phyloP scores from a whole-genome alignment of 1,140 invertebrate species.

The Calliopsis andreniformis region DNA sequence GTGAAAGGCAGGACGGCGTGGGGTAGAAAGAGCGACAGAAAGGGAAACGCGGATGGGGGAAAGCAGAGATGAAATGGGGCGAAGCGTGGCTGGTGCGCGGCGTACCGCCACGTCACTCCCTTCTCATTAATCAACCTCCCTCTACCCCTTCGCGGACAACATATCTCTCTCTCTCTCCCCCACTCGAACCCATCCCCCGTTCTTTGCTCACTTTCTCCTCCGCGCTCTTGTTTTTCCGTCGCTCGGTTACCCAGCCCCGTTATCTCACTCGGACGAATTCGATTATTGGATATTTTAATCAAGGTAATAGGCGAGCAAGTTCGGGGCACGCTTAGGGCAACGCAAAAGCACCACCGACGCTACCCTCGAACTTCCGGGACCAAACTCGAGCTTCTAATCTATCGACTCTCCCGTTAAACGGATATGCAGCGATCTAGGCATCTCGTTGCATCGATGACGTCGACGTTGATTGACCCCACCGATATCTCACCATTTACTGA shows the following conservation, averaged over 20 bases:
- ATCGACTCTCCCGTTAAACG: constrained; percentile 26
- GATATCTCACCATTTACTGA: background rate
- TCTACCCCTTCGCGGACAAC: constrained; percentile 15
- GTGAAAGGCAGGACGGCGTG: background rate
- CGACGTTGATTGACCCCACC: background rate
- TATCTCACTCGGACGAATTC: constrained; percentile 65
- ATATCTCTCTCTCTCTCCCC: constrained; percentile 43
- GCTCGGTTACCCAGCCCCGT: constrained; percentile 50
- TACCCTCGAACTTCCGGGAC: background rate
- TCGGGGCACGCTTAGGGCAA: constrained; percentile 55
- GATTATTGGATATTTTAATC: constrained; percentile 77
- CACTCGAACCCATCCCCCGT: constrained; percentile 11
- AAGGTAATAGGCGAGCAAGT: constrained; percentile 67
- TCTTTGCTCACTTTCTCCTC: constrained; percentile 3
- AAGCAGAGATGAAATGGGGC: constrained; percentile 71
- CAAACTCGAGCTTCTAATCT: constrained; percentile 7
- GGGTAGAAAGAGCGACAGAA: background rate
- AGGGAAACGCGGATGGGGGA: constrained; percentile 18
- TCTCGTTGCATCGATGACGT: background rate
- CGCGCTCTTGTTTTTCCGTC: constrained; percentile 43
- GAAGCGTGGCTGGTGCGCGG: constrained; percentile 68
- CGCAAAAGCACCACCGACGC: constrained; percentile 53
- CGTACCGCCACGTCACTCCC: constrained; percentile 72
- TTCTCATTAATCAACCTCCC: constrained; percentile 73
- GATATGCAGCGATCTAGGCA: background rate